Evolutionary conservation across 2,797 vertebrate genomes (phyloP).

Genomic region (Pipistrellus pygmaeus): DNA sequence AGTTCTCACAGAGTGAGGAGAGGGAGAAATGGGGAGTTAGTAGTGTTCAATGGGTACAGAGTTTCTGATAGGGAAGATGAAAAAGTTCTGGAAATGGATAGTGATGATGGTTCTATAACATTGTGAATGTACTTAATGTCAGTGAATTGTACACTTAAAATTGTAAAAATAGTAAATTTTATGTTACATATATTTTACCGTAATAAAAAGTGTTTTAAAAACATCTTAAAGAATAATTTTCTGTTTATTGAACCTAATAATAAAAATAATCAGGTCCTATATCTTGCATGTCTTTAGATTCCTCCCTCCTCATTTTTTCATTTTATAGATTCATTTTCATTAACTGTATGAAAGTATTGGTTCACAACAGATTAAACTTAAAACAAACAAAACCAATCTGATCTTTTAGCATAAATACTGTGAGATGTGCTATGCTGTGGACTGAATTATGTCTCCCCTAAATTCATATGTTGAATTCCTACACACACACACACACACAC

Average conservation of each 20-base stretch:
- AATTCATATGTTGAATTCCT: not conserved
- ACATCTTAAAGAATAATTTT: not conserved
- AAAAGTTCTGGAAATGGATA: not conserved
- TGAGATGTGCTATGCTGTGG: not conserved
- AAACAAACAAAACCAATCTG: slow-evolving; percentile 11
- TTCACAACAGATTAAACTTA: not conserved
- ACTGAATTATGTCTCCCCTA: not conserved
- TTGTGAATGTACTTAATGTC: not conserved
- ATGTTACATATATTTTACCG: not conserved
- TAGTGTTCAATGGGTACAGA: not conserved
- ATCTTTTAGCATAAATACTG: slow-evolving; percentile 2
- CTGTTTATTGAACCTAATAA: slow-evolving; percentile 27
- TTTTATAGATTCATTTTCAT: not conserved
- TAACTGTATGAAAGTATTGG: not conserved
- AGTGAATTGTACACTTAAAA: not conserved
- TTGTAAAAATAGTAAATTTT: not conserved
- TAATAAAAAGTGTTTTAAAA: slow-evolving; percentile 24
- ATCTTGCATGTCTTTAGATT: not conserved
- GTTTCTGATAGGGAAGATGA: not conserved
- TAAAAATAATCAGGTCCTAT: slow-evolving; percentile 18
- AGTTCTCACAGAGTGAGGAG: not conserved
- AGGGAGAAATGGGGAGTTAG: not conserved
- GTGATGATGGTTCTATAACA: not conserved
- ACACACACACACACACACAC: too few species aligned
- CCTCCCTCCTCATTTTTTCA: not conserved